phyloP scores from a whole-genome alignment of 2,888 invertebrate genomes.

The Drosophila kambysellisi region DNA sequence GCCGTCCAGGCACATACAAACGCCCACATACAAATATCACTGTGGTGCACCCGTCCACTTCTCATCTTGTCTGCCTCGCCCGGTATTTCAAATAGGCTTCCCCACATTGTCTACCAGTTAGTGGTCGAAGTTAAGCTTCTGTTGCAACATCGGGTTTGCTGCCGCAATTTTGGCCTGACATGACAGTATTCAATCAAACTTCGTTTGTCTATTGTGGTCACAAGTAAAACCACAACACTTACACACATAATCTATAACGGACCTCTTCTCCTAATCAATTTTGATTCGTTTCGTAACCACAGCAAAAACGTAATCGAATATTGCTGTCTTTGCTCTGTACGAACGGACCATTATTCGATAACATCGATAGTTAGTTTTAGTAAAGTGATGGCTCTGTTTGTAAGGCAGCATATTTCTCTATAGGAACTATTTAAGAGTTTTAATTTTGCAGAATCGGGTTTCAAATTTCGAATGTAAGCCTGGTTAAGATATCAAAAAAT shows the following conservation, averaged over 20 bases:
- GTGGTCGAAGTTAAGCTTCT: background rate
- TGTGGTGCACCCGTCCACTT: slow-evolving; percentile 3
- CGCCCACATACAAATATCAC: slow-evolving; percentile 10
- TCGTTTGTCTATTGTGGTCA: slow-evolving; percentile 13
- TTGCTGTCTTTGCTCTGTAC: too few species aligned
- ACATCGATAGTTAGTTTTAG: too few species aligned
- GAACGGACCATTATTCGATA: too few species aligned
- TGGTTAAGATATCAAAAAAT: too few species aligned
- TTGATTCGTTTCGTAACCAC: background rate
- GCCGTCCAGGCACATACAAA: slow-evolving; percentile 18
- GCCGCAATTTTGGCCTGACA: slow-evolving; percentile 12
- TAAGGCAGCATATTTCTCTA: too few species aligned
- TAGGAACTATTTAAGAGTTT: too few species aligned
- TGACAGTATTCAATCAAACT: slow-evolving; percentile 32
- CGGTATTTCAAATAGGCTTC: slow-evolving; percentile 18
- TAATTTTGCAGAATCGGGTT: too few species aligned
- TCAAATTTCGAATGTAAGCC: too few species aligned
- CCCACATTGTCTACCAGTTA: slow-evolving; percentile 8
- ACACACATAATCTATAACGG: background rate
- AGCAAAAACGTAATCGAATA: background rate
- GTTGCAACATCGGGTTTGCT: background rate
- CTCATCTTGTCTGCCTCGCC: slow-evolving; percentile 12
- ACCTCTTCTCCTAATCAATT: background rate
- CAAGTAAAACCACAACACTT: background rate
- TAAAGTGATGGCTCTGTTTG: too few species aligned